Conservation (phyloP, 2,888 invertebrate genomes). For the Ophion ellenae region DNA sequence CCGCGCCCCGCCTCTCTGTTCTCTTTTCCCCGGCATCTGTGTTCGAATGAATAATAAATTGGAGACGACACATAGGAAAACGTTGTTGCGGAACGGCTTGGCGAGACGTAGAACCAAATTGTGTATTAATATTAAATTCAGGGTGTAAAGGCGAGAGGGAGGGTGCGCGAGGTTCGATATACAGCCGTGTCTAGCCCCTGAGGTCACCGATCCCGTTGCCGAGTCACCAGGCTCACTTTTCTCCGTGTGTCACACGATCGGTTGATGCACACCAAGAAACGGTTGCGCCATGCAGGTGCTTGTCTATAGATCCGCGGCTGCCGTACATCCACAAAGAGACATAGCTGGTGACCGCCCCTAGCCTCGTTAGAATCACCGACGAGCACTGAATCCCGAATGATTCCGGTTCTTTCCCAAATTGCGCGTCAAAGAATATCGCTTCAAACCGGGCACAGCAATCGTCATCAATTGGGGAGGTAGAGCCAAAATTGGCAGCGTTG, state of each 20-base stretch:
- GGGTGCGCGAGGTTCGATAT: slow-evolving; percentile 21
- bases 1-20: slow-evolving; percentile 46
- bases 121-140: slow-evolving; percentile 79
- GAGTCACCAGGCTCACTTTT: neutral
- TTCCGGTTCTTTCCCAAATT: neutral
- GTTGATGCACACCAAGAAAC: slow-evolving; percentile 35
- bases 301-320: slow-evolving; percentile 21
- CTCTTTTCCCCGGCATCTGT: slow-evolving; percentile 53
- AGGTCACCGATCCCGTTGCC: slow-evolving; percentile 47
- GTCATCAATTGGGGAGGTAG: neutral
- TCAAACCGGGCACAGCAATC: slow-evolving; percentile 17
- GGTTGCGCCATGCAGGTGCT: neutral
- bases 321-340: slow-evolving; percentile 38
- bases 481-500: neutral
- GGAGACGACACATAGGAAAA: slow-evolving; percentile 59
- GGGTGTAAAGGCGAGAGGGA: slow-evolving; percentile 56
- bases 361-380: slow-evolving; percentile 32
- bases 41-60: slow-evolving; percentile 76
- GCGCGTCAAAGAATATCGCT: neutral
- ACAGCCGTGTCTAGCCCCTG: slow-evolving; percentile 52
- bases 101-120: slow-evolving; percentile 75
- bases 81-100: slow-evolving; percentile 53
- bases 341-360: slow-evolving; percentile 28
- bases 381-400: slow-evolving; percentile 13
- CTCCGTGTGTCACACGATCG: slow-evolving; percentile 50